A percentile compares a stretch with the other conserved stretches of the same genome.
phyloP scores from a whole-genome alignment of 2,113 vertebrate genomes.

The Benthochromis sp. region DNA sequence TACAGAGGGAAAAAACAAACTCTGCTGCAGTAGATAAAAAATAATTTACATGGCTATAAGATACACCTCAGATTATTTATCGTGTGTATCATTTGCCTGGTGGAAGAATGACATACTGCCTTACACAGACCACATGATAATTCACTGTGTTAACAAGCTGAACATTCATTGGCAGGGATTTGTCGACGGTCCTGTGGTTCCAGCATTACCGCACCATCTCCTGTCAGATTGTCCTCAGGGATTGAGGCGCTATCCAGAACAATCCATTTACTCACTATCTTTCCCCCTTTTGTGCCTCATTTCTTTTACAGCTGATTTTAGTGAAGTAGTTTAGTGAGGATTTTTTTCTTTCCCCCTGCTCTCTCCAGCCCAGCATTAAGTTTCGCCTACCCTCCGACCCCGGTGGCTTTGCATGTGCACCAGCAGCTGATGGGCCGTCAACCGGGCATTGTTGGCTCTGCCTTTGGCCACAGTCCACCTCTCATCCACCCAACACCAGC shows the following conservation, averaged over 20 bases:
- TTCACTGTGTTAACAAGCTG: slow-evolving; percentile 60
- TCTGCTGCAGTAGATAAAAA: not conserved
- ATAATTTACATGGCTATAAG: slow-evolving; percentile 5
- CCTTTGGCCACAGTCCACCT: slow-evolving; percentile 96
- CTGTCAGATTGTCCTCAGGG: slow-evolving; percentile 69
- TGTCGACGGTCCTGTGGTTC: slow-evolving; percentile 46
- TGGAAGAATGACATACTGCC: slow-evolving; percentile 45
- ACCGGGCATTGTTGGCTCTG: slow-evolving; percentile 86
- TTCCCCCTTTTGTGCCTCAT: not conserved
- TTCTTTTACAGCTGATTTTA: not conserved
- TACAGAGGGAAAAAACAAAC: not conserved
- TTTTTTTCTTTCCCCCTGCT: not conserved
- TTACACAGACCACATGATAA: slow-evolving; percentile 51
- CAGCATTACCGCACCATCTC: slow-evolving; percentile 53
- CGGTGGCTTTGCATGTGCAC: slow-evolving; percentile 92
- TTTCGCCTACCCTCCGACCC: slow-evolving; percentile 92
- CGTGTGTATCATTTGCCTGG: slow-evolving; percentile 46
- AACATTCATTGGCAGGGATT: slow-evolving; percentile 54
- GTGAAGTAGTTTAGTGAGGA: not conserved
- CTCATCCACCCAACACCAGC: slow-evolving; percentile 93
- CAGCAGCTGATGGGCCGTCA: slow-evolving; percentile 93
- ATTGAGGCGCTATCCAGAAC: slow-evolving; percentile 53
- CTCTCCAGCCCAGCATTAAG: slow-evolving; percentile 84
- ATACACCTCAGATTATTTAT: slow-evolving; percentile 49
- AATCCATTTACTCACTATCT: slow-evolving; percentile 58